Percentiles rank a stretch among this genome's conserved stretches.
Evolutionary conservation across 2,113 vertebrate species (phyloP).

Genomic region (Dicerorhinus sumatrensis): DNA sequence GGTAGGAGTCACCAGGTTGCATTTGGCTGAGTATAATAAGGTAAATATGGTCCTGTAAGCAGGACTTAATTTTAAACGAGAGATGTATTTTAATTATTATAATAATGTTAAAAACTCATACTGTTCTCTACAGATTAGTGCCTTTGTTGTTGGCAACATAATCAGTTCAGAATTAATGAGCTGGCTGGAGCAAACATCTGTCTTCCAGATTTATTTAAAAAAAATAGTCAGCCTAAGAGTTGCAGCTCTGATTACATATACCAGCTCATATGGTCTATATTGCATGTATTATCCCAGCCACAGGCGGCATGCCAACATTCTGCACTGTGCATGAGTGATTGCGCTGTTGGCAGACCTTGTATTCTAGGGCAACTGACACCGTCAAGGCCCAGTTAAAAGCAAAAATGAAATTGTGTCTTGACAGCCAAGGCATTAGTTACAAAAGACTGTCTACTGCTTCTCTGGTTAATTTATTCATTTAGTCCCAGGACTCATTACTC

Average conservation of each 20-base stretch:
- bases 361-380: conserved; percentile 38
- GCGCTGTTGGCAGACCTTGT: neutral
- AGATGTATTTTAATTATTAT: conserved; percentile 55
- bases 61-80: conserved; percentile 51
- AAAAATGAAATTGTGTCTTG: conserved; percentile 59
- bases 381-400: conserved; percentile 12
- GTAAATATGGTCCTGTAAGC: neutral
- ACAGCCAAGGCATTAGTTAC: neutral
- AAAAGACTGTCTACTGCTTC: neutral
- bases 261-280: conserved; percentile 40
- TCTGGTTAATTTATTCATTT: conserved; percentile 36
- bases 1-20: neutral
- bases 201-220: conserved; percentile 54
- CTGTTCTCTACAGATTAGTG: conserved; percentile 30
- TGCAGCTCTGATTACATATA: conserved; percentile 46
- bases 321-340: neutral
- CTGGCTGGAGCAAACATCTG: conserved; percentile 75
- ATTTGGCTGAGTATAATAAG: neutral
- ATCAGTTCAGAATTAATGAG: conserved; percentile 62
- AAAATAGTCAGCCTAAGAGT: neutral
- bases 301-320: neutral
- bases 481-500: conserved; percentile 24
- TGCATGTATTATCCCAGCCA: neutral
- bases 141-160: conserved; percentile 54
- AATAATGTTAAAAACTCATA: conserved; percentile 47